Percentiles rank a stretch among this genome's conserved stretches.
Evolutionary conservation across 1,140 invertebrate species (phyloP).

Genomic region (Hycleus phaleratus): DNA sequence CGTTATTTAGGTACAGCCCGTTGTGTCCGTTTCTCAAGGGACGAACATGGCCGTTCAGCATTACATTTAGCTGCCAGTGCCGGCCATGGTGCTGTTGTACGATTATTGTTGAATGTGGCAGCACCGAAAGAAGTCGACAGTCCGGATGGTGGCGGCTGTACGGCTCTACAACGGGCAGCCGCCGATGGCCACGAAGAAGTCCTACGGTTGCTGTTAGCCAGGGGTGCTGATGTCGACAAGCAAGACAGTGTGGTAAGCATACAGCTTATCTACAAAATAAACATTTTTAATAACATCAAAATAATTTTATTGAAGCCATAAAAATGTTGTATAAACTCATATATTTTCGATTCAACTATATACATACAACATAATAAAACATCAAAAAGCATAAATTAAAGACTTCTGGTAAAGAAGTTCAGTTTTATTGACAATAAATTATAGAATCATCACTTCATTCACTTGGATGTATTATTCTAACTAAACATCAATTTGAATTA

Average conservation of each 20-base stretch:
- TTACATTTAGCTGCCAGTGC: conserved; percentile 40
- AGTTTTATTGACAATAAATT: too few relatives aligned
- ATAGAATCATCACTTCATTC: too few relatives aligned
- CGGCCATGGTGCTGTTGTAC: conserved; percentile 39
- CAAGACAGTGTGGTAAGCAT: conserved; percentile 64
- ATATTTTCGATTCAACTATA: too few relatives aligned
- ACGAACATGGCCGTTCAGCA: conserved; percentile 37
- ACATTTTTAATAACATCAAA: too few relatives aligned
- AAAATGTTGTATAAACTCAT: too few relatives aligned
- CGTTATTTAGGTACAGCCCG: conserved; percentile 41
- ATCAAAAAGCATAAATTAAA: too few relatives aligned
- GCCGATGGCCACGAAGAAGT: conserved; percentile 76
- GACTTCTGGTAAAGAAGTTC: too few relatives aligned
- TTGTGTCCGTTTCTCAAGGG: conserved; percentile 34
- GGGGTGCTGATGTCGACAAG: conserved; percentile 61
- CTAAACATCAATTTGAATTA: too few relatives aligned
- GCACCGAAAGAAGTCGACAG: conserved; percentile 39
- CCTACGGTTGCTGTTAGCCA: conserved; percentile 61
- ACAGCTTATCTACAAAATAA: neutral
- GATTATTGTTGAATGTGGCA: conserved; percentile 41
- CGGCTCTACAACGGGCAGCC: conserved; percentile 70
- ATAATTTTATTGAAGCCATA: too few relatives aligned
- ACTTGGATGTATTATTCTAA: too few relatives aligned
- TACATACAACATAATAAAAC: too few relatives aligned
- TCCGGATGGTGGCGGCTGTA: conserved; percentile 52